Percentiles rank a stretch among this genome's conserved stretches.
phyloP scores from a whole-genome alignment of 2,113 vertebrate species.

The human (Homo sapiens) region GRCh38 chr13:58565501-58566000 shows the following conservation, averaged over 20 bases:
- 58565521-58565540: no score
- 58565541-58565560: background rate
- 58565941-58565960: background rate
- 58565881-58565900: background rate
- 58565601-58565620: background rate
- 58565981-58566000: background rate
- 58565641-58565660: background rate
- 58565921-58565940: no score
- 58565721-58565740: background rate
- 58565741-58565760: background rate
- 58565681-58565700: background rate
- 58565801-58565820: background rate
- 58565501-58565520: background rate
- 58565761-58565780: background rate
- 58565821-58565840: background rate
- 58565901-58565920: background rate
- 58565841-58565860: background rate
- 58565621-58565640: background rate
- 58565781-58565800: background rate
- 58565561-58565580: background rate
- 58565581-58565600: background rate
- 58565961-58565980: background rate
- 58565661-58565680: background rate
- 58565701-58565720: background rate
- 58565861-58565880: background rate